Conservation (phyloP, 2,113 vertebrate species). For the Pavo muticus region DNA sequence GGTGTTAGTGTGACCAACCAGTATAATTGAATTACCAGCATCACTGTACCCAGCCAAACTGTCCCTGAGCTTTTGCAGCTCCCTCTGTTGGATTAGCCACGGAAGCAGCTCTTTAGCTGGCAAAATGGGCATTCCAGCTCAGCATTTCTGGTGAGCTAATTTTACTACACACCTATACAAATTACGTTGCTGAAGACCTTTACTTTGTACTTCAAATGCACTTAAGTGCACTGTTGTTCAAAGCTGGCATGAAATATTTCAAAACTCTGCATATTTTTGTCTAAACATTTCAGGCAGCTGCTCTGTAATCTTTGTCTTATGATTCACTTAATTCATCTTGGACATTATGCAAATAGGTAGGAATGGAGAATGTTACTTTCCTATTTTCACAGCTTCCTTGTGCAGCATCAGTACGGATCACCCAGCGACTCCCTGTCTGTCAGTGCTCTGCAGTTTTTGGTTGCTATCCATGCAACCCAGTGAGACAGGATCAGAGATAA, state of each 20-base stretch:
- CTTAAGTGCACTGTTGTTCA: background rate
- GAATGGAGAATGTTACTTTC: background rate
- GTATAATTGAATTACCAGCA: slow-evolving; percentile 15
- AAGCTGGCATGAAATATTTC: background rate
- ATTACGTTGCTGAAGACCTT: background rate
- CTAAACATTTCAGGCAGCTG: background rate
- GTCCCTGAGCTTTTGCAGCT: background rate
- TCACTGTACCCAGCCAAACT: background rate
- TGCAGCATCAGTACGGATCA: background rate
- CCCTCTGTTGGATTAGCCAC: background rate
- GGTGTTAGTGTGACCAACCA: slow-evolving; percentile 49
- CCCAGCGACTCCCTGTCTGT: background rate
- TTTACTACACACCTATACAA: background rate
- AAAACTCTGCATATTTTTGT: background rate
- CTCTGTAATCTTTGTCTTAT: background rate
- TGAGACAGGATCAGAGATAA: slow-evolving; percentile 52
- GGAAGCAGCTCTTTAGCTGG: background rate
- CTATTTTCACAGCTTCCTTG: background rate
- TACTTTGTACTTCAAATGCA: background rate
- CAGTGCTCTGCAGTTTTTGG: background rate
- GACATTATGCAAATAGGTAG: background rate
- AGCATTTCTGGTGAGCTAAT: background rate
- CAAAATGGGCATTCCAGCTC: background rate
- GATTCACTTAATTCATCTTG: background rate
- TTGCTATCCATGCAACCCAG: slow-evolving; percentile 18